phyloP scores from a whole-genome alignment of 2,888 invertebrate species.

The Drosophila trichaetosa region DNA sequence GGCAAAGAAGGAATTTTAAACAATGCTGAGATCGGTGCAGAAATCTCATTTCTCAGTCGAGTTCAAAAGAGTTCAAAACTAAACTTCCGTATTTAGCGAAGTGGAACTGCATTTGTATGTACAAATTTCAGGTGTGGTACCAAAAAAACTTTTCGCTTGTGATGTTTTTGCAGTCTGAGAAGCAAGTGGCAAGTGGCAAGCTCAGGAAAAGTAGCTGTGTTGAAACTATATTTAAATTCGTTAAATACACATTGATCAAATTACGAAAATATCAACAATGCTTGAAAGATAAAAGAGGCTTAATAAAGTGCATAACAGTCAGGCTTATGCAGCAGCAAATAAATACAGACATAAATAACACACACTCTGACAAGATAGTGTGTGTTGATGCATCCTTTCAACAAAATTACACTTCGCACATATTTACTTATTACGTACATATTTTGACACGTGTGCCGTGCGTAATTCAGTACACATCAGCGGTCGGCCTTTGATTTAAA shows the following conservation, averaged over 20 bases:
- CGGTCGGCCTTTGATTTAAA: constrained; percentile 83
- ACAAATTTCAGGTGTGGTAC: constrained; percentile 35
- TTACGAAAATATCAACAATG: background rate
- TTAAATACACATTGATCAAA: constrained; percentile 1
- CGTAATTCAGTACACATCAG: constrained; percentile 48
- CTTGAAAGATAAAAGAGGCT: constrained; percentile 7
- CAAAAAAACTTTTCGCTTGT: constrained; percentile 35
- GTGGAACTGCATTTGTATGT: constrained; percentile 73
- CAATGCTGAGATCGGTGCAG: constrained; percentile 69
- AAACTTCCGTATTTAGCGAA: constrained; percentile 78
- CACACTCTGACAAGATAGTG: constrained; percentile 24
- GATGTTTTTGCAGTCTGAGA: background rate
- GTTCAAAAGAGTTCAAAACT: constrained; percentile 37
- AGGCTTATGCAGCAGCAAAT: background rate
- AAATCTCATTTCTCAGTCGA: constrained; percentile 27
- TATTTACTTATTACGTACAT: constrained; percentile 38
- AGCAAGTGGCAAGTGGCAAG: background rate
- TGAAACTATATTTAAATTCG: background rate
- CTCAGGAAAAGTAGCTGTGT: background rate
- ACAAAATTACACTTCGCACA: constrained; percentile 43
- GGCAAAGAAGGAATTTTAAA: constrained; percentile 47
- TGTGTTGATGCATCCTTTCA: constrained; percentile 56
- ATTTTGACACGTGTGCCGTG: constrained; percentile 68
- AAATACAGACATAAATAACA: constrained; percentile 20
- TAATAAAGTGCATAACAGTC: background rate